These are phyloP conservation scores for Falco biarmicus DNA, from an alignment of 2,797 vertebrate genomes.

Conservation along the genomic window DNA sequence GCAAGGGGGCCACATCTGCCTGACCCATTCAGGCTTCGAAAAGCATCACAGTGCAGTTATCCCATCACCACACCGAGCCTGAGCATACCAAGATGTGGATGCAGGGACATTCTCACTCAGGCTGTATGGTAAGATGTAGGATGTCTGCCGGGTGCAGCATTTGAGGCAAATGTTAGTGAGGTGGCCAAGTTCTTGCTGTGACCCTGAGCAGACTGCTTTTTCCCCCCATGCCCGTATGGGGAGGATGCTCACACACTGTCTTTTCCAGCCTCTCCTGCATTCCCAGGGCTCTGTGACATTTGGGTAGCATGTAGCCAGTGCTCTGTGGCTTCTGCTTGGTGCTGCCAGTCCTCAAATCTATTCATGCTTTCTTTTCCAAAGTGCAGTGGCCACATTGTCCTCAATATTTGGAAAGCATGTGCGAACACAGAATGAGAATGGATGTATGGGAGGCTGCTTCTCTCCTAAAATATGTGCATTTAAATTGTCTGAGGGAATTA, in stretches of 20 bases:
- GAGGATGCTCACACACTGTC: not conserved
- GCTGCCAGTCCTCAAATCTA: not conserved
- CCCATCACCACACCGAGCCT: no score
- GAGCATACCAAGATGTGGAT: rapidly evolving
- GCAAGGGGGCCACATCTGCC: not conserved
- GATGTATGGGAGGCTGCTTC: not conserved
- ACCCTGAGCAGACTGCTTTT: not conserved
- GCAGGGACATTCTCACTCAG: rapidly evolving
- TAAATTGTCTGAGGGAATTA: conserved; percentile 57
- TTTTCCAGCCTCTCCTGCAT: not conserved
- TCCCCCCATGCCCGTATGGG: not conserved
- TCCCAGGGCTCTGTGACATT: conserved; percentile 9
- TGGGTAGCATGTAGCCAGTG: not conserved
- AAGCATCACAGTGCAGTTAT: rapidly evolving
- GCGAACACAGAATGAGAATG: not conserved
- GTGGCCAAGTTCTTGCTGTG: not conserved
- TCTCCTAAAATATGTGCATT: conserved; percentile 59
- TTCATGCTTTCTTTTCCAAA: conserved; percentile 3
- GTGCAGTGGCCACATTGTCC: not conserved
- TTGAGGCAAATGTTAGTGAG: not conserved
- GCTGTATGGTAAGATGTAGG: rapidly evolving
- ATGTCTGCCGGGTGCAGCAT: rapidly evolving
- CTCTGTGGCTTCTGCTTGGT: not conserved
- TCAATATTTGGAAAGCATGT: not conserved
- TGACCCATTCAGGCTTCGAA: not conserved